Percentiles rank a stretch among this genome's conserved stretches.
Conservation (phyloP, 2,113 vertebrate genomes). For the Corydoras sp. region DNA sequence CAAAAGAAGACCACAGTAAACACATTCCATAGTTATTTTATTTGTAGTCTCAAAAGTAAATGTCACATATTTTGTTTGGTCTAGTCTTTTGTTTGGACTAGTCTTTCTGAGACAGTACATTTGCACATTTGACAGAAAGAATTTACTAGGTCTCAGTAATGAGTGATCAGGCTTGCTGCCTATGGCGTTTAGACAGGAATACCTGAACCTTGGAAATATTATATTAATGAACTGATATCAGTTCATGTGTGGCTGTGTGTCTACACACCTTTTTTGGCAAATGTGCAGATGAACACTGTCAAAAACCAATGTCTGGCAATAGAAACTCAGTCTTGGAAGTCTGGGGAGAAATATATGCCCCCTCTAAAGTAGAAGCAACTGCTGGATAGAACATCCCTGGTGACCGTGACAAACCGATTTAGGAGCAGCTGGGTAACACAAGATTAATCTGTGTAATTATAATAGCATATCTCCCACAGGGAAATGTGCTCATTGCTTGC, state of each 20-base stretch:
- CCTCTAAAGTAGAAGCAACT: conserved; percentile 36
- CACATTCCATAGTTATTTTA: too few relatives aligned
- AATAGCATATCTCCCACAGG: conserved; percentile 51
- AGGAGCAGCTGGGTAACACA: conserved; percentile 48
- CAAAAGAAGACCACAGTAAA: too few relatives aligned
- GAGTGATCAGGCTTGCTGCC: too few relatives aligned
- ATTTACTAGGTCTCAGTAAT: too few relatives aligned
- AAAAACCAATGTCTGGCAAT: conserved; percentile 30
- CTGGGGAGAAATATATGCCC: conserved; percentile 29
- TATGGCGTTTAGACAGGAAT: too few relatives aligned
- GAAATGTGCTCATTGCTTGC: conserved; percentile 34
- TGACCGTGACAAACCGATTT: conserved; percentile 63
- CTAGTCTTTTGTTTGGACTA: too few relatives aligned
- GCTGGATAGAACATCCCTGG: conserved; percentile 51
- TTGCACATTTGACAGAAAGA: too few relatives aligned
- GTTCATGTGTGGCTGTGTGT: conserved; percentile 30
- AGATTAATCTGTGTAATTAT: conserved; percentile 64
- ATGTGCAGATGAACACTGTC: neutral
- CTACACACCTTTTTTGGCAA: too few relatives aligned
- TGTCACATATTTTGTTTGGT: too few relatives aligned
- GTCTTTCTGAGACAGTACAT: too few relatives aligned
- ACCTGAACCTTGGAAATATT: too few relatives aligned
- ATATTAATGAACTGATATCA: conserved; percentile 36
- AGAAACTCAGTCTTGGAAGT: conserved; percentile 27
- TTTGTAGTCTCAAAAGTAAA: too few relatives aligned